Base-by-base conservation (phyloP, 2,797 vertebrate genomes). In the Lateolabrax maculatus region DNA sequence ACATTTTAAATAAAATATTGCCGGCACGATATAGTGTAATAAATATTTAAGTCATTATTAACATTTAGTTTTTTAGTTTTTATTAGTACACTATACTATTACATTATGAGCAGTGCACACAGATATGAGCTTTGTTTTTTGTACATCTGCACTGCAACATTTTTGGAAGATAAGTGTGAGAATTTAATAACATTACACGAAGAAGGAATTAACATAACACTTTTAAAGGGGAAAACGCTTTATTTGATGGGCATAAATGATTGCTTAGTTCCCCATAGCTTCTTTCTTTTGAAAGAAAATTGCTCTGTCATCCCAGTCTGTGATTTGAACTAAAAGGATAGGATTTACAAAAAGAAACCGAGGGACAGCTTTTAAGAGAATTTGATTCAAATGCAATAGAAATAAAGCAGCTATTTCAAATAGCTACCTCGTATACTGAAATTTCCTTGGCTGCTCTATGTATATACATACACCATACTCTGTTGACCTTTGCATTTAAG, bases 381-480 rank as follows among this genome's bases (percentile, higher is more conserved):
- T 86, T 87, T 53, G 23, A 72, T 71, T 80, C 51, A 83, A 84
- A 85, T 71, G 51, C 61, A 75, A 57, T 71, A 34, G 25, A 65
- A 67, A 31, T 9, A n/a, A 79, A 63, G 49, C 31, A 66, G 68
- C n/a, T 36, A n/a, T n/a, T 29, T 67, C n/a, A 53, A 77, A 43
- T 11, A 29, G 62, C n/a, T 76, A n/a, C 37, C 19, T 71, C 15
- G 46, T 18, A 52, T 23, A 34, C 9, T 52, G 18, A 77, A 34
- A 60, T 53, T 2, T 52, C 29, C 29, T 68, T 57, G 18, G 5
- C 29, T 68, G 56, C 27, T 16, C 36, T 71, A 44, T 39, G n/a
- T 56, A n/a, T 65, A 44, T 53, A 13, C 12, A 74, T 29, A 2
- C 31, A 23, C n/a, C 23, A 55, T 21, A 29, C 27, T 12, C 21